A percentile compares a stretch with the other conserved stretches of the same genome.
These are phyloP conservation scores for Bungarus multicinctus DNA, from an alignment of 2,113 vertebrate genomes.

Conservation along the genomic window DNA sequence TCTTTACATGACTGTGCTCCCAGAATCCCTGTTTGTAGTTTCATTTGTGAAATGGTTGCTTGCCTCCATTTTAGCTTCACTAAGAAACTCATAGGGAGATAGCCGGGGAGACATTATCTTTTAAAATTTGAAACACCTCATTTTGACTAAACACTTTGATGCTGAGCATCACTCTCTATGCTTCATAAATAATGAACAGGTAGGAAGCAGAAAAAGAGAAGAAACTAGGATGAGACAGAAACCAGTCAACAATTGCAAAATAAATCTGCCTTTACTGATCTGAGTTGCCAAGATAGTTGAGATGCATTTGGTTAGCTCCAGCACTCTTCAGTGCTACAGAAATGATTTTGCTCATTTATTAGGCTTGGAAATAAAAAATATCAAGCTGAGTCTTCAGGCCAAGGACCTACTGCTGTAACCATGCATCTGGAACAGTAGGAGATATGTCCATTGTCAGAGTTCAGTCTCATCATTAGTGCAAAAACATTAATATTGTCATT, in stretches of 20 bases:
- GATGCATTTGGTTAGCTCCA: constrained; percentile 8
- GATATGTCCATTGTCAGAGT: not conserved
- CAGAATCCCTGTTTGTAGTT: constrained; percentile 6
- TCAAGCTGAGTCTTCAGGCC: not conserved
- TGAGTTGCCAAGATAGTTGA: constrained; percentile 18
- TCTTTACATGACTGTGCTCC: not conserved
- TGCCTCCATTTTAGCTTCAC: constrained; percentile 1
- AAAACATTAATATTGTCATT: not conserved
- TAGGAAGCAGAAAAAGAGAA: not conserved
- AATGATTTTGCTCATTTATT: not conserved
- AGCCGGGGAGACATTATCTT: constrained; percentile 27
- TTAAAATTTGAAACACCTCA: constrained; percentile 29
- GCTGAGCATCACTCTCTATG: constrained; percentile 2
- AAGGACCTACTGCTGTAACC: not conserved
- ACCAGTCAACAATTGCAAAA: constrained; percentile 28
- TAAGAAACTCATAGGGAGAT: not conserved
- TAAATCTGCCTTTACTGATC: constrained; percentile 16
- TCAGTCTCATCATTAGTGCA: not conserved
- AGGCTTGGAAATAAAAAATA: not conserved
- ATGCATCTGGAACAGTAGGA: not conserved
- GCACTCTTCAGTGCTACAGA: not conserved
- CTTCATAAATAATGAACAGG: constrained; percentile 46
- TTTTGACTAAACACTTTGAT: constrained; percentile 37
- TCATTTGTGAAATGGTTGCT: constrained; percentile 7
- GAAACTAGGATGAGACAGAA: constrained; percentile 29